Evolutionary conservation across 2,113 vertebrate species (phyloP), one percentile per base, ranked within the genome.

Genomic region (Mobula hypostoma): DNA sequence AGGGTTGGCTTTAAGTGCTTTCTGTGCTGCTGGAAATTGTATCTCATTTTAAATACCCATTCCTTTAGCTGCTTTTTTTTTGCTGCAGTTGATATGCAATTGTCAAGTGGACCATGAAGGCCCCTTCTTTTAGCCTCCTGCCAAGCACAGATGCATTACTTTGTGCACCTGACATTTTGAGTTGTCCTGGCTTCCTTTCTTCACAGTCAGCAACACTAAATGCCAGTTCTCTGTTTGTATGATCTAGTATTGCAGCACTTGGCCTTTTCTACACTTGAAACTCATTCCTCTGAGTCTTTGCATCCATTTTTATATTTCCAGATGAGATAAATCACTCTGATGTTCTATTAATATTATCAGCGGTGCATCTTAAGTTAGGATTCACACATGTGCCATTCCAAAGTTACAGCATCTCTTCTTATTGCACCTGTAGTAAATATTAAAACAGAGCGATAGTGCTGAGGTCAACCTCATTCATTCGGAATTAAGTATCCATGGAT

Each of bases 31-130:
- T 74, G 94, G 94, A 96, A 95, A 70, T 74, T 74, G 68, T 94
- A 93, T 95, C 78, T 94, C 87, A 80, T 95, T 95, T 96, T 95
- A 96, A 96, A 95, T 95, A 95, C 94, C 96, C 92, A 96, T 97
- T 97, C 96, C 94, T 96, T 96, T 96, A 96, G 95, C 95, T 96
- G 95, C 93, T 29, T 56, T 74, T 92, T 70, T 93, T 95, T 74
- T 96, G 94, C 95, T 85, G 94, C 96, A 96, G 95, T 95, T 94
- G 88, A 94, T 95, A 94, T 95, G 95, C 95, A 95, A 79, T 94
- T 95, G 95, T 94, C 94, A 96, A 95, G 90, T 95, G 95, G 96
- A 96, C 96, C 79, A 3, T 95, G 95, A 96, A 96, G 94, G 93
- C 95, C 94, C 96, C 95, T 96, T 72, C 95, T 97, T 95, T 95